Evolutionary conservation across 1,140 invertebrate species (phyloP).

Genomic region (Aphis craccivora): DNA sequence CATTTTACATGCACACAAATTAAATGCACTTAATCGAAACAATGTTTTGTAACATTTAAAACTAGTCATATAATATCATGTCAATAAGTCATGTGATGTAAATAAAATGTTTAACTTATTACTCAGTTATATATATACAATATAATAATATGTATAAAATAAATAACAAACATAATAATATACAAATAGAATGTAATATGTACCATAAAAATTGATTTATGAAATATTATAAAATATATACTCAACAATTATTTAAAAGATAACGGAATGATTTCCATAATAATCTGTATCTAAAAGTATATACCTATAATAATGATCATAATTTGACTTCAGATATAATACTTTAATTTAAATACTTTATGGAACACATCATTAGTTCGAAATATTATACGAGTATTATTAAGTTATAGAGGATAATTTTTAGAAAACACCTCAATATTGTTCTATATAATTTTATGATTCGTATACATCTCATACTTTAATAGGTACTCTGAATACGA

Average conservation of each 20-base stretch:
- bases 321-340: not conserved
- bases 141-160: not conserved
- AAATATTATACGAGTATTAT: not conserved
- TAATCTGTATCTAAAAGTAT: not conserved
- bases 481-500: not conserved
- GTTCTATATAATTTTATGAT: not conserved
- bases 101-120: not conserved
- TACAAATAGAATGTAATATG: not conserved
- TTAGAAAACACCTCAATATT: not conserved
- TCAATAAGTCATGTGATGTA: not conserved
- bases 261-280: not conserved
- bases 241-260: not conserved
- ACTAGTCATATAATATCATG: not conserved
- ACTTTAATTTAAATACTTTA: not conserved
- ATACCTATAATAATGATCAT: not conserved
- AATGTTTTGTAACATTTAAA: not conserved
- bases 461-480: not conserved
- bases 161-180: not conserved
- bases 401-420: not conserved
- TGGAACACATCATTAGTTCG: not conserved
- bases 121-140: not conserved
- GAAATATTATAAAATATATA: not conserved
- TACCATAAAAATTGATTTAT: not conserved
- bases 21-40: constrained; percentile 7
- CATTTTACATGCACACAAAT: not conserved